Conservation (phyloP, 2,888 invertebrate genomes). For the Dryococelus australis region DNA sequence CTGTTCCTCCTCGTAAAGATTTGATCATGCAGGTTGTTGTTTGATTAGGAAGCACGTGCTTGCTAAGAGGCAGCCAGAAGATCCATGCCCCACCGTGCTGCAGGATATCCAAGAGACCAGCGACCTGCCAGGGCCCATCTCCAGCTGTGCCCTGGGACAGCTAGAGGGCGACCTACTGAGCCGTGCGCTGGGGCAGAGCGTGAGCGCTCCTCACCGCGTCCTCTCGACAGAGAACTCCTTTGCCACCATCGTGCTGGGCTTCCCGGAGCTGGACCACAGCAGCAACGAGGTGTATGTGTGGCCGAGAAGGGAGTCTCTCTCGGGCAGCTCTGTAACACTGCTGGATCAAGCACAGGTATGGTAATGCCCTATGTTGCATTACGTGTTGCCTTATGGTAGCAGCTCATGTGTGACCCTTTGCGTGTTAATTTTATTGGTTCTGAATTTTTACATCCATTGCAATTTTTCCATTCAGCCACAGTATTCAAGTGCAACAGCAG, state of each 20-base stretch:
- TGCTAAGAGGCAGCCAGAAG: slow-evolving; percentile 43
- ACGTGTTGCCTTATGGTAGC: not conserved
- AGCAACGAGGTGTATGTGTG: slow-evolving; percentile 56
- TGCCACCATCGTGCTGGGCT: slow-evolving; percentile 60
- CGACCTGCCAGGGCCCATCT: slow-evolving; percentile 36
- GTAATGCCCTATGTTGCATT: not conserved
- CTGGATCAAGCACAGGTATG: slow-evolving; percentile 53
- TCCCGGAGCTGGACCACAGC: slow-evolving; percentile 60
- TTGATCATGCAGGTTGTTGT: too few relatives aligned
- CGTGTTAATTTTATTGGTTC: too few relatives aligned
- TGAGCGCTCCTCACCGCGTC: slow-evolving; percentile 60
- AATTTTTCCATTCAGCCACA: too few relatives aligned
- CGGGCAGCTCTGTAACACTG: slow-evolving; percentile 50
- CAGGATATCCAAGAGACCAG: slow-evolving; percentile 50
- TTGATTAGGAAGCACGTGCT: slow-evolving; percentile 46
- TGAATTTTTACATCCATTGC: too few relatives aligned
- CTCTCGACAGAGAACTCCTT: slow-evolving; percentile 57
- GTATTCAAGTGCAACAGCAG: too few relatives aligned
- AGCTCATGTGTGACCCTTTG: not conserved
- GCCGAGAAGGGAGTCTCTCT: slow-evolving; percentile 51
- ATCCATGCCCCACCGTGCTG: slow-evolving; percentile 55
- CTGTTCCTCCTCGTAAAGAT: too few relatives aligned
- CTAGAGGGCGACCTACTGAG: slow-evolving; percentile 54
- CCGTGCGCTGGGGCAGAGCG: slow-evolving; percentile 56
- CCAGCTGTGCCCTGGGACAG: slow-evolving; percentile 35